Evolutionary conservation across 2,113 vertebrate genomes (phyloP), one percentile per base, ranked within the genome.

Genomic region (Empidonax traillii): DNA sequence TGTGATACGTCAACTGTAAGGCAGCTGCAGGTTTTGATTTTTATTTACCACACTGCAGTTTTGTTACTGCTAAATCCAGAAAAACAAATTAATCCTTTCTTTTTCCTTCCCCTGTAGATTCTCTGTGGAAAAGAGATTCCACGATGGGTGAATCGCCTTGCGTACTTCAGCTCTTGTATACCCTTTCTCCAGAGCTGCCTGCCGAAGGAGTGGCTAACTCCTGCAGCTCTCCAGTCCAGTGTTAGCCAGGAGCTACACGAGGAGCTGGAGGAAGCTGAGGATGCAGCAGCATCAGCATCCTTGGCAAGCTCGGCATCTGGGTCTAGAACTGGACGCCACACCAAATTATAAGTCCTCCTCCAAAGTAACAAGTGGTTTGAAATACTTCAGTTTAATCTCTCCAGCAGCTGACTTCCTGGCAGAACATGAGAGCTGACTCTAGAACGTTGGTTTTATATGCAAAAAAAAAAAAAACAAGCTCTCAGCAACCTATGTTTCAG

Each of bases 151-250:
- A 99, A 99, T 97, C 98, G 99, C 43, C 98, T 99, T 85, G 99
- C 99, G 96, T 99, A 99, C 98, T 99, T 99, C 98, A 99, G 99
- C 98, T 99, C 99, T 86, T 99, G 99, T 47, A 99, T 99, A 93
- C 99, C 99, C 12, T 99, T 99, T 93, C 99, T 99, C 30, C 99
- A 99, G 98, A 99, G 99, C 97, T 99, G 99, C 96, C 98, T 99
- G 97, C 99, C 99, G 4, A 99, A 99, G 97, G 99, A 99, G 98
- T 99, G 99, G 99, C 98, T 99, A 56, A 99, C 99, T 6, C 99
- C 99, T 2, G 99, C 99, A 13, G 99, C 99, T 74, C 98, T 99
- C 95, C 99, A 99, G 98, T 99, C 99, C 61, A 99, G 99, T 20
- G 99, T 99, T 82, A 99, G 99, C 98, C 99, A 99, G 96, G 99